These are phyloP conservation scores for Corynorhinus townsendii DNA, from an alignment of 2,113 vertebrate species.

Conservation along the genomic window DNA sequence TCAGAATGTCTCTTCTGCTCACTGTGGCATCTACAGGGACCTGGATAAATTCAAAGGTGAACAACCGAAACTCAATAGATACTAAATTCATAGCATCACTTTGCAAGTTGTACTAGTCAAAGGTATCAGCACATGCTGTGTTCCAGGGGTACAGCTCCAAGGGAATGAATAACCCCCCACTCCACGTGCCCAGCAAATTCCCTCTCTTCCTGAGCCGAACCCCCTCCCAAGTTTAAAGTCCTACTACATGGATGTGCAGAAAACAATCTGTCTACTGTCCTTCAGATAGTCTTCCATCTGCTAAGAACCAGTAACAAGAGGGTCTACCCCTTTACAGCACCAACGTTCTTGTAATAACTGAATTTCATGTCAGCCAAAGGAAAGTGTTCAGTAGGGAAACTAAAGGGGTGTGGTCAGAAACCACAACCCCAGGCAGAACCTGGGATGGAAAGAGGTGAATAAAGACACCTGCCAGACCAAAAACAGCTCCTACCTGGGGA, in stretches of 20 bases:
- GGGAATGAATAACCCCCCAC: fast-evolving
- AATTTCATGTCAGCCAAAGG: background rate
- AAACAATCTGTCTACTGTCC: background rate
- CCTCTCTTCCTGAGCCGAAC: background rate
- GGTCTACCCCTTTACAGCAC: no score
- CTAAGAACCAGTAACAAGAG: background rate
- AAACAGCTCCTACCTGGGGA: background rate
- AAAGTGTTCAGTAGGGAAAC: background rate
- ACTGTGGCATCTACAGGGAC: background rate
- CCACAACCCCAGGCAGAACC: background rate
- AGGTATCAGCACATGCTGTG: background rate
- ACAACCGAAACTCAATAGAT: background rate
- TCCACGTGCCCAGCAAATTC: background rate
- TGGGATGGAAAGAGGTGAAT: background rate
- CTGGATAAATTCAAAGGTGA: background rate
- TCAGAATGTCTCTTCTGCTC: background rate
- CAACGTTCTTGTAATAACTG: background rate
- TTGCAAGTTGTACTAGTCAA: background rate
- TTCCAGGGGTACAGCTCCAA: no score
- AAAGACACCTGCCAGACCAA: background rate
- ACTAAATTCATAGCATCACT: background rate
- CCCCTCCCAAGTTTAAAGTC: background rate
- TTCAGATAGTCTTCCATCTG: background rate
- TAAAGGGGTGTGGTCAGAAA: background rate
- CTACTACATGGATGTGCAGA: fast-evolving